Conservation (phyloP, 2,113 vertebrate species). For the Prionailurus bengalensis region DNA sequence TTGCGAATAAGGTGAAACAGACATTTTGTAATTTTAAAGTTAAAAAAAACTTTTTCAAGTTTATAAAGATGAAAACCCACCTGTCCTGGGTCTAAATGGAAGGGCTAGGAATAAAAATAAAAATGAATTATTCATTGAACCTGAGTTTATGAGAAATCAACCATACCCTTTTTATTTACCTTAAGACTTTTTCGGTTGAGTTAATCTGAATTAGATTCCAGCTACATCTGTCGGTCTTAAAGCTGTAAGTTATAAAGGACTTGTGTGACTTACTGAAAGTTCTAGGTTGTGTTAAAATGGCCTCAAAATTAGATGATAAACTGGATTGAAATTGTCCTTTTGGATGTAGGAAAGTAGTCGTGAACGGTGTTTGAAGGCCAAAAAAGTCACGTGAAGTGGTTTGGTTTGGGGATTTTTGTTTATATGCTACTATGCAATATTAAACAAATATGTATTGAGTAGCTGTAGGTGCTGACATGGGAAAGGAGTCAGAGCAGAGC, state of each 20-base stretch:
- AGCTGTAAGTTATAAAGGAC: background rate
- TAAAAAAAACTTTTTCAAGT: background rate
- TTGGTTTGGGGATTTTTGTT: slow-evolving; percentile 35
- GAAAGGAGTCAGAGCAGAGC: background rate
- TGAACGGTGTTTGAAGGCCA: slow-evolving; percentile 29
- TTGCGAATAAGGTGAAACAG: slow-evolving; percentile 22
- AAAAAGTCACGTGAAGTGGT: slow-evolving; percentile 28
- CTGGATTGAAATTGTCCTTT: slow-evolving; percentile 43
- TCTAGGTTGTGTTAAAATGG: background rate
- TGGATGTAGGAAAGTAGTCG: slow-evolving; percentile 2
- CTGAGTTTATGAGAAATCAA: background rate
- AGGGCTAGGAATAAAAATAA: background rate
- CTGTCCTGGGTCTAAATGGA: background rate
- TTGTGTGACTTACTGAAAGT: background rate
- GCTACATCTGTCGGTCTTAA: background rate
- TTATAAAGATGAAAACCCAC: slow-evolving; percentile 54
- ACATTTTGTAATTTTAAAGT: background rate
- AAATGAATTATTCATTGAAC: slow-evolving; percentile 6
- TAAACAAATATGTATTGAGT: slow-evolving; percentile 48
- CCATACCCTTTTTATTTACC: background rate
- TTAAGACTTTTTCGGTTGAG: background rate
- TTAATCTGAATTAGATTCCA: background rate
- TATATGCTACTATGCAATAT: slow-evolving; percentile 34
- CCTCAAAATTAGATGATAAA: background rate
- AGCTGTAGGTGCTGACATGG: background rate